These are phyloP conservation scores for Hydractinia symbiolongicarpus DNA, from an alignment of 30 jellyfish, hydroid and myxozoan genomes.

Conservation along the genomic window DNA sequence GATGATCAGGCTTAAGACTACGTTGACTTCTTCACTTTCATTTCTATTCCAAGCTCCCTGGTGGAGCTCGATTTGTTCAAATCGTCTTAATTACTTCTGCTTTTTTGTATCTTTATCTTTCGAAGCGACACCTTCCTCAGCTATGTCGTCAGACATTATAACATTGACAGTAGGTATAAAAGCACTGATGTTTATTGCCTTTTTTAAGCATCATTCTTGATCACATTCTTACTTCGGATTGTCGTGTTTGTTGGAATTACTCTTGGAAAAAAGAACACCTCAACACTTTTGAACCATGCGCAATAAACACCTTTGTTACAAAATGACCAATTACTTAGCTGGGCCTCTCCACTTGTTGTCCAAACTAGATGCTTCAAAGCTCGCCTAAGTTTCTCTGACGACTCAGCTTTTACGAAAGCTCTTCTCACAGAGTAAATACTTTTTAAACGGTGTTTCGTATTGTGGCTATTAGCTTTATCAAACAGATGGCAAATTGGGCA, in stretches of 20 bases:
- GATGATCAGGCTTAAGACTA: background rate
- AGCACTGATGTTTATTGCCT: background rate
- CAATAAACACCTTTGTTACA: background rate
- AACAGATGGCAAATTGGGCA: slow-evolving; percentile 18
- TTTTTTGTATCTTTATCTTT: background rate
- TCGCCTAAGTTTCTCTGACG: slow-evolving; percentile 25
- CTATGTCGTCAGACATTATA: background rate
- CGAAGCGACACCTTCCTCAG: background rate
- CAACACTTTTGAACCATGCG: slow-evolving; percentile 24
- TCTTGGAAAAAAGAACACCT: slow-evolving; percentile 2
- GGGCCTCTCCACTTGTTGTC: slow-evolving; percentile 38
- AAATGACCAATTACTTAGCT: background rate
- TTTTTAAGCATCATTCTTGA: background rate
- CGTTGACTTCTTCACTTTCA: slow-evolving; percentile 8
- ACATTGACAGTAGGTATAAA: background rate
- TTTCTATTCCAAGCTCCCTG: background rate
- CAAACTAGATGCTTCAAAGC: slow-evolving; percentile 16
- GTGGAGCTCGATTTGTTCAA: background rate
- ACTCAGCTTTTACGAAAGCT: slow-evolving; percentile 31
- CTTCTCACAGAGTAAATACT: slow-evolving; percentile 29
- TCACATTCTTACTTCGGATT: background rate
- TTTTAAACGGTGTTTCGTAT: slow-evolving; percentile 13
- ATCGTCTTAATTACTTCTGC: background rate
- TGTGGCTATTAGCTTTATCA: slow-evolving; percentile 20
- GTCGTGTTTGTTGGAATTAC: background rate